A percentile compares a stretch with the other conserved stretches of the same genome.
Evolutionary conservation across 2,113 vertebrate genomes (phyloP).

Genomic region (Stigmatopora nigra): DNA sequence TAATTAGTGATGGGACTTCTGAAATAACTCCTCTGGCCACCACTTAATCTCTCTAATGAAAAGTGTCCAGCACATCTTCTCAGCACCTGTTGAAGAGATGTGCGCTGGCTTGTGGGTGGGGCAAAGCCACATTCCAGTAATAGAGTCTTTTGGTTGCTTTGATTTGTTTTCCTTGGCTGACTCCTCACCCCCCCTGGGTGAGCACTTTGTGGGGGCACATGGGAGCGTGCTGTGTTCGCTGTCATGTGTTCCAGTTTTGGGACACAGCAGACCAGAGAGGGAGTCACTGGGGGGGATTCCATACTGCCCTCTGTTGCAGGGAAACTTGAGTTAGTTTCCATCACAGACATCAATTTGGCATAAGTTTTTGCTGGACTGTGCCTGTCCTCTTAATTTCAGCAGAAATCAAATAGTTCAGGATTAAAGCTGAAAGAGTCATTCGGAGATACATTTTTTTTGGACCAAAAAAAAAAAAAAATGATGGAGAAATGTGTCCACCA

Average conservation of each 20-base stretch:
- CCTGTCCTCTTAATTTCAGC: constrained; percentile 39
- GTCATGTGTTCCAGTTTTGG: constrained; percentile 47
- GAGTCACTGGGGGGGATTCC: background rate
- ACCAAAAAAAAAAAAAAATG: too few species aligned
- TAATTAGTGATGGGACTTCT: constrained; percentile 6
- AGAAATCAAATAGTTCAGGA: constrained; percentile 45
- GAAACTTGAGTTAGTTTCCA: background rate
- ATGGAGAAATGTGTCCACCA: background rate
- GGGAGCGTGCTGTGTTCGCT: constrained; percentile 45
- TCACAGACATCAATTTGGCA: constrained; percentile 12
- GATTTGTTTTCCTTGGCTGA: constrained; percentile 67
- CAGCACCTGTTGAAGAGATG: constrained; percentile 58
- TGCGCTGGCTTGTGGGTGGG: constrained; percentile 46
- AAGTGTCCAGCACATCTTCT: constrained; percentile 36
- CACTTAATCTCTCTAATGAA: constrained; percentile 24
- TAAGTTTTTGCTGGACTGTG: constrained; percentile 25
- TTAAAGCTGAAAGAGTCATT: constrained; percentile 16
- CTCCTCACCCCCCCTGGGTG: constrained; percentile 51
- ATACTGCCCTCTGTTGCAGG: background rate
- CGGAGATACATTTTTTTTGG: background rate
- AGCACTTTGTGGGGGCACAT: constrained; percentile 57
- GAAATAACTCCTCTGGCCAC: constrained; percentile 2
- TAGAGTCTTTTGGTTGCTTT: constrained; percentile 55
- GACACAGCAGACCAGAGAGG: background rate
- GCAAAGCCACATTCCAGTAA: constrained; percentile 60